phyloP scores from a whole-genome alignment of 2,797 vertebrate species.

The Sciurus carolinensis region DNA sequence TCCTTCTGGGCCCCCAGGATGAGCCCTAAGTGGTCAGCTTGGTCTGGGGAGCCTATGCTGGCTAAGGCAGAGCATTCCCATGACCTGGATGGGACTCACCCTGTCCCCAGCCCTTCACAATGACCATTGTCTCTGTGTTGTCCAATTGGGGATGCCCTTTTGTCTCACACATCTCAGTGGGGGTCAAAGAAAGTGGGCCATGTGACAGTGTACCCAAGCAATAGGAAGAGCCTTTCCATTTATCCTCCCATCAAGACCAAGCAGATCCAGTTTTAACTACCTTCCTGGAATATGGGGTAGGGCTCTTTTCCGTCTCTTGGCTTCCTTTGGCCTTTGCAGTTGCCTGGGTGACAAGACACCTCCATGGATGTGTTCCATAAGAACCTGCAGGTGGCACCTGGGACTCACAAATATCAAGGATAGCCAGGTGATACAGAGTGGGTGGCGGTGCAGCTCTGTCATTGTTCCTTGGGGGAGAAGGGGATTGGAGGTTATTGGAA shows the following conservation, averaged over 20 bases:
- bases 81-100: neutral
- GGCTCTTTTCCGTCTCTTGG: rapidly evolving
- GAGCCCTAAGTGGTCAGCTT: neutral
- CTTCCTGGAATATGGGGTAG: too few relatives aligned
- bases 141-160: too few relatives aligned
- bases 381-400: constrained; percentile 90
- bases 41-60: neutral
- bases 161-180: too few relatives aligned
- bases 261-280: too few relatives aligned
- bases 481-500: neutral
- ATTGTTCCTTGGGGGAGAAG: neutral
- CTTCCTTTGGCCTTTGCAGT: constrained; percentile 85
- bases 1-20: too few relatives aligned
- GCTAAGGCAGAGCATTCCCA: neutral
- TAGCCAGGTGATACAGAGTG: constrained; percentile 90
- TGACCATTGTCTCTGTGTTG: neutral
- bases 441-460: too few relatives aligned
- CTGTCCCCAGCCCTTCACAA: neutral
- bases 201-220: neutral
- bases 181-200: neutral
- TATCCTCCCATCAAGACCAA: neutral
- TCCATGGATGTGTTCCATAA: constrained; percentile 89
- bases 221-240: neutral
- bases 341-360: constrained; percentile 89
- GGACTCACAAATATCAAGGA: constrained; percentile 87